Evolutionary conservation across 2,797 vertebrate species (phyloP).

Genomic region (Tokudaia tokunoshimensis): DNA sequence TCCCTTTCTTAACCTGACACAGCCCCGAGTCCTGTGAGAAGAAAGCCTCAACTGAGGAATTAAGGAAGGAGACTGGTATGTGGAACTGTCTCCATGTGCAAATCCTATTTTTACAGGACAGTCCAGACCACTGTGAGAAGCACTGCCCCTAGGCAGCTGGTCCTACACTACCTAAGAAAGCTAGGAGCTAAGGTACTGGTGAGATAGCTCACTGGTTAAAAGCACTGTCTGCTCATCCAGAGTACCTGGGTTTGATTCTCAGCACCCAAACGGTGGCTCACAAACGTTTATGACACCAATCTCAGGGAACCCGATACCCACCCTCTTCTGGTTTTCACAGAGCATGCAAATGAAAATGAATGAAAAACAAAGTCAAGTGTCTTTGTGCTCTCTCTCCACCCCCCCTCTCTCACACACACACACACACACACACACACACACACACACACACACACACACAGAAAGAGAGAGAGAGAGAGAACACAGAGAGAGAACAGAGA

Average conservation of each 20-base stretch:
- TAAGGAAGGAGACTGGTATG: not conserved
- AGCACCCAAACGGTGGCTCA: not conserved
- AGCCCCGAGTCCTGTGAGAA: not conserved
- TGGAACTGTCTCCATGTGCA: not conserved
- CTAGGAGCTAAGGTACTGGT: not conserved
- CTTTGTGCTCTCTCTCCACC: too few relatives aligned
- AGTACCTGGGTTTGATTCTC: not conserved
- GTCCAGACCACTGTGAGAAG: not conserved
- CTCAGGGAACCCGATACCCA: not conserved
- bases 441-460: too few relatives aligned
- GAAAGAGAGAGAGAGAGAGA: too few relatives aligned
- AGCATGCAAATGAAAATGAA: not conserved
- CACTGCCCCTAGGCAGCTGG: not conserved
- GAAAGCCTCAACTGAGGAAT: not conserved
- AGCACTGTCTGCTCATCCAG: not conserved
- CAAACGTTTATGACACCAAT: not conserved
- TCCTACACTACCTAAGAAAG: not conserved
- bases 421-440: not conserved
- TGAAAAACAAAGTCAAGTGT: not conserved
- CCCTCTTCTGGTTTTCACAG: not conserved
- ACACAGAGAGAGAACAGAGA: fast-evolving
- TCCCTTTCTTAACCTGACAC: not conserved
- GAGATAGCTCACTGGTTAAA: not conserved
- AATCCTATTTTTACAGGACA: not conserved
- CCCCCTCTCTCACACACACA: not conserved